Conservation (phyloP, 2,113 vertebrate species). For the Platysteira castanea region DNA sequence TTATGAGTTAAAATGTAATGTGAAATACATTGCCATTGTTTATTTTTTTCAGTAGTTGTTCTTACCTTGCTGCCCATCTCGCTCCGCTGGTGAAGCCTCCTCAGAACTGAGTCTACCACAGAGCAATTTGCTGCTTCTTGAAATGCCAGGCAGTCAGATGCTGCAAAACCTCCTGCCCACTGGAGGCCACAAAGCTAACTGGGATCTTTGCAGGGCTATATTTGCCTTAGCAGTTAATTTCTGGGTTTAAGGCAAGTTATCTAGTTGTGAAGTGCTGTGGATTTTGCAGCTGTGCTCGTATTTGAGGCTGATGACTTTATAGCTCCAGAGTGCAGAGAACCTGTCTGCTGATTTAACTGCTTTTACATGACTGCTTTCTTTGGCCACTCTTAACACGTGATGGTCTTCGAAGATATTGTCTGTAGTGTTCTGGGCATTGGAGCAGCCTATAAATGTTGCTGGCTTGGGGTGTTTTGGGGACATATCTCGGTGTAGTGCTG, state of each 20-base stretch:
- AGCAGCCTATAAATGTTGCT: not conserved
- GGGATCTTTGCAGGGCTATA: not conserved
- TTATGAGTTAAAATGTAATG: not conserved
- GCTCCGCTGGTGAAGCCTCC: not conserved
- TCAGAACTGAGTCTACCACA: not conserved
- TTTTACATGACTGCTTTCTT: not conserved
- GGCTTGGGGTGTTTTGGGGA: not conserved
- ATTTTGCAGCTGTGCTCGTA: not conserved
- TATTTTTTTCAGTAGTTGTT: not conserved
- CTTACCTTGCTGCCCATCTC: not conserved
- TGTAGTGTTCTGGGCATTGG: not conserved
- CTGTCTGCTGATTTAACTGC: not conserved
- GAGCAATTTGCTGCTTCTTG: not conserved
- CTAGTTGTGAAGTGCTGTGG: not conserved
- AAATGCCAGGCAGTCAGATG: not conserved
- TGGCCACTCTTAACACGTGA: fast-evolving
- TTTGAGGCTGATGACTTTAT: not conserved
- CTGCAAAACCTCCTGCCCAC: not conserved
- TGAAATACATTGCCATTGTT: not conserved
- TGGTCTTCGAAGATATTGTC: not conserved
- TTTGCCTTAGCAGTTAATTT: not conserved
- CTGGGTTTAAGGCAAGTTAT: not conserved
- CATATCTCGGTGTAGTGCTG: not conserved
- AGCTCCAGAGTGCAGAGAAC: not conserved
- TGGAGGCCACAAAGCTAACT: not conserved